Evolutionary conservation across 2,888 invertebrate genomes (phyloP).

Genomic region (Leptura quadrifasciata): DNA sequence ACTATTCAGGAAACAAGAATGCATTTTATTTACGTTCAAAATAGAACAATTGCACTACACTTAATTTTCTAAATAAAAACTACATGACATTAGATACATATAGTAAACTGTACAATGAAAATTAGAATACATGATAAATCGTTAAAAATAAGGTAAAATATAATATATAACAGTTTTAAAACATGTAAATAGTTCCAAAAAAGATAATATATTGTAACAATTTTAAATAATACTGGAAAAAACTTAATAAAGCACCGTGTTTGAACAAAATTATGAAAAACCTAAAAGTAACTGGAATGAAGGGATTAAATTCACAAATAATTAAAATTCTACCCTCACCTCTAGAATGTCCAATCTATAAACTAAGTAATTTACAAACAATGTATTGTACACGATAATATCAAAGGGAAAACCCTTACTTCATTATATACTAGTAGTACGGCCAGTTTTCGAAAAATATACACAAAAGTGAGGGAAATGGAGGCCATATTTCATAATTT

Average conservation of each 20-base stretch:
- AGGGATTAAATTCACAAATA: slow-evolving; percentile 60
- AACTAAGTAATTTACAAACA: slow-evolving; percentile 55
- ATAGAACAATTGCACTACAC: slow-evolving; percentile 64
- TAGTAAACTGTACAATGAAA: slow-evolving; percentile 56
- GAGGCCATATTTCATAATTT: slow-evolving; percentile 41
- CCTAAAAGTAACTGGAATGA: slow-evolving; percentile 65
- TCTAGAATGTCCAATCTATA: slow-evolving; percentile 52
- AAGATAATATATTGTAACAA: slow-evolving; percentile 41
- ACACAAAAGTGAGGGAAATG: slow-evolving; percentile 52
- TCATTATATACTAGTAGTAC: slow-evolving; percentile 38
- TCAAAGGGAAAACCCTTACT: slow-evolving; percentile 50
- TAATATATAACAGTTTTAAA: slow-evolving; percentile 57
- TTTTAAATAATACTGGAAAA: slow-evolving; percentile 62
- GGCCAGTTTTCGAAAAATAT: slow-evolving; percentile 43
- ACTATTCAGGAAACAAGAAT: slow-evolving; percentile 50
- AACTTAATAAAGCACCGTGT: slow-evolving; percentile 55
- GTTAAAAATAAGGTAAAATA: slow-evolving; percentile 50
- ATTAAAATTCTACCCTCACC: slow-evolving; percentile 61
- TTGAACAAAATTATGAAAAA: slow-evolving; percentile 50
- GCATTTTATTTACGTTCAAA: slow-evolving; percentile 59
- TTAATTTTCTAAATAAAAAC: slow-evolving; percentile 59
- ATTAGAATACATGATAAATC: slow-evolving; percentile 52
- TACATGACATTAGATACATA: slow-evolving; percentile 52
- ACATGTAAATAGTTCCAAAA: slow-evolving; percentile 53
- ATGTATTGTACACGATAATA: slow-evolving; percentile 64